Base-by-base conservation (phyloP, 2,113 vertebrate species). In the Callopanchax toddi region DNA sequence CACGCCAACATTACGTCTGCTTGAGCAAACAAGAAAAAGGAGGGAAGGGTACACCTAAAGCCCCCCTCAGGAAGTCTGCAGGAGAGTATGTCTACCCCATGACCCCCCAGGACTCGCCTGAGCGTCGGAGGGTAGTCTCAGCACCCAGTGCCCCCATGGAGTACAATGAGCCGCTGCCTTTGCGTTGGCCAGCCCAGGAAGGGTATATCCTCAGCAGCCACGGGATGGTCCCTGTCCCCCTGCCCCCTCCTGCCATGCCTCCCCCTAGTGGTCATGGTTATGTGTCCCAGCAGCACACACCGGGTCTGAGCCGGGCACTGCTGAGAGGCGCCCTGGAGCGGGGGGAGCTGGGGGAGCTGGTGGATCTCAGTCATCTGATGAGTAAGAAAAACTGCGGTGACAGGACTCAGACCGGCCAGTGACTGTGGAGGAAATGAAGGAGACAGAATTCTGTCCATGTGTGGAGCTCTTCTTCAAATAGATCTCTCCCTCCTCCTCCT, bases 111-210 rank as follows among this genome's bases (percentile, higher is more conserved):
- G 93, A 94, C 91, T 96, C 94, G 49, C 95, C 95, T 0, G 94
- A 97, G 63, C 93, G 95, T n/a, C 92, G 95, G 54, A 87, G 95
- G 72, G 95, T 96, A 75, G 95, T 97, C 5, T 98, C 97, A 0
- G 95, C 96, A 0, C 96, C 95, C 40, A 91, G 61, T 45, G 94
- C 92, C 54, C 93, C 93, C 2, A 70, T 89, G 67, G 94, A 94
- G 78, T 92, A 91, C 16, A 82, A 90, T 6, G 92, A 93, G 71
- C 86, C 91, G 16, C 72, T 94, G 71, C 86, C 91, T 42, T 63
- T 94, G 71, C 93, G 92, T 42, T 95, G 96, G 95, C 89, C 78
- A 5, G 93, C 92, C 67, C 92, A 92, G 0, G 94, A 95, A 61
- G 94, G 94, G 12, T 95, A 95, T 90, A 93, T 95, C 87, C 94